Percentiles rank a stretch among this genome's conserved stretches.
Evolutionary conservation across 2,113 vertebrate species (phyloP).

Genomic region (Candoia aspera): DNA sequence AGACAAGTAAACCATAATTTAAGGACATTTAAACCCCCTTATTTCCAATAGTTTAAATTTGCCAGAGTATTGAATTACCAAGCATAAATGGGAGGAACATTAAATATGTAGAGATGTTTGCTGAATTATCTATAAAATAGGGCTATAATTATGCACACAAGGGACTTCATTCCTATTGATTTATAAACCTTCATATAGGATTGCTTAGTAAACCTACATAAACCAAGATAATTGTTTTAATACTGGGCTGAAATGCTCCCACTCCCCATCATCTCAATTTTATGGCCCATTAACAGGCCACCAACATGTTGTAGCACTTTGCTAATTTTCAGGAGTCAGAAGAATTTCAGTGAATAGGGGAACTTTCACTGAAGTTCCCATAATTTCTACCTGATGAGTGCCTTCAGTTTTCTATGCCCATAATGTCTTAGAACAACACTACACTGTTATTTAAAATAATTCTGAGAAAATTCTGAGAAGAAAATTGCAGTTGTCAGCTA

Average conservation of each 20-base stretch:
- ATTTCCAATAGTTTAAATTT: neutral
- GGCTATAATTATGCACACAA: neutral
- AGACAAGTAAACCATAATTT: neutral
- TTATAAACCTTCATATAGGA: neutral
- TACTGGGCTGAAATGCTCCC: neutral
- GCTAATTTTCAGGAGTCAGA: neutral
- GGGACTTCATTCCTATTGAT: neutral
- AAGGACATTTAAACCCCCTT: neutral
- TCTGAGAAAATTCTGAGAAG: neutral
- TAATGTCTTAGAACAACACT: neutral
- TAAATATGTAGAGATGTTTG: neutral
- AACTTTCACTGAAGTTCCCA: neutral
- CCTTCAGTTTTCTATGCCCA: neutral
- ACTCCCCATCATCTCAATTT: neutral
- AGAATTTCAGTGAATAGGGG: neutral
- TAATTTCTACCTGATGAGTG: neutral
- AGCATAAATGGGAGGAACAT: neutral
- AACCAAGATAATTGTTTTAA: neutral
- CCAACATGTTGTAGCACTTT: neutral
- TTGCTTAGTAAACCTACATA: constrained; percentile 4
- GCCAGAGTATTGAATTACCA: neutral
- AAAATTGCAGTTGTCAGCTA: neutral
- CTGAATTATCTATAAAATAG: neutral
- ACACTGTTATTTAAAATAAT: neutral
- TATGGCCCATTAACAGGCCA: neutral